Percentiles rank a stretch among this genome's conserved stretches.
Evolutionary conservation across 2,113 vertebrate species (phyloP).

Genomic region (Odocoileus virginianus): DNA sequence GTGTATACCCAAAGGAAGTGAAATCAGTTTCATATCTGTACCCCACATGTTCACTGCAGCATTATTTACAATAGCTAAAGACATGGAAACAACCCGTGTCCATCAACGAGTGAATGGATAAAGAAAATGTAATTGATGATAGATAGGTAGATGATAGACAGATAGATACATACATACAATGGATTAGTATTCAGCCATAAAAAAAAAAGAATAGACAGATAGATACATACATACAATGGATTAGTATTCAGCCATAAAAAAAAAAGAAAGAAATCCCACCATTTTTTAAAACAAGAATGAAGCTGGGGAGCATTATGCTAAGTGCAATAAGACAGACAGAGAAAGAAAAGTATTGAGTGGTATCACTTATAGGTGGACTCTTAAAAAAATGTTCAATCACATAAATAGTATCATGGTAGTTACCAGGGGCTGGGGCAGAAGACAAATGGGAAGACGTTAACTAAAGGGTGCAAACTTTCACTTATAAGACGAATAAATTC

Average conservation of each 20-base stretch:
- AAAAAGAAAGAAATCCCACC: background rate
- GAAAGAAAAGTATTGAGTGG: background rate
- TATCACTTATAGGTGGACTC: background rate
- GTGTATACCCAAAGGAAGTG: background rate
- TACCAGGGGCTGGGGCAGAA: background rate
- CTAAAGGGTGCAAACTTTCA: background rate
- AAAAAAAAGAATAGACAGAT: background rate
- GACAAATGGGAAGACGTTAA: background rate
- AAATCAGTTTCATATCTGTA: background rate
- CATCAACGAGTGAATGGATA: background rate
- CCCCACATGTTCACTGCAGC: background rate
- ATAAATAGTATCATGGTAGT: background rate
- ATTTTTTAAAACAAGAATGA: background rate
- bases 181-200: background rate
- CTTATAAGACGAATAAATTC: background rate
- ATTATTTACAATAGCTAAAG: background rate
- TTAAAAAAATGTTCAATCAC: background rate
- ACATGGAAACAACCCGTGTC: background rate
- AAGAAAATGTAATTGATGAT: background rate
- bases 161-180: background rate
- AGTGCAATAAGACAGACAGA: background rate
- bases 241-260: background rate
- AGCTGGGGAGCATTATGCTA: background rate
- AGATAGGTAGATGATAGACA: background rate
- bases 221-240: background rate